Base-by-base conservation (phyloP, 2,888 invertebrate species). In the Ctena decussata region DNA sequence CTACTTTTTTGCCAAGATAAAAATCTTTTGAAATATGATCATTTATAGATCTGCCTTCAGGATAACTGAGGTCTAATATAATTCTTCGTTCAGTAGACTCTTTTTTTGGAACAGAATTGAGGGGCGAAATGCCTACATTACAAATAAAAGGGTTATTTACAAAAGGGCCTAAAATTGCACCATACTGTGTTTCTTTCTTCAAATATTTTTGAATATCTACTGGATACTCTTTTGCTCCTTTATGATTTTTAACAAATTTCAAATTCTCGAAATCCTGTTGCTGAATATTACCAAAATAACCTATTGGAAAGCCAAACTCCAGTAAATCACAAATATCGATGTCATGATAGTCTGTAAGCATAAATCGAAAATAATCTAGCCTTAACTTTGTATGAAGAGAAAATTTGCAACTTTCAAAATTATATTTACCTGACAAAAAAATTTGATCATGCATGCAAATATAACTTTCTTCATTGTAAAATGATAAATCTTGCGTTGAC, bases 61-160 rank as follows among this genome's bases (percentile, higher is more conserved):
- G 70, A 39, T 35, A 53, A 53, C 78, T 78, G 30, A 71, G 49
- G 12, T 78, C 78, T 21, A 78, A 21, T n/a, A 78, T 78, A n/a
- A 78, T 32, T 39, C 78, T 70, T 21, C 77, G 24, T 18, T 77
- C 69, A 27, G 32, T 27, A 32, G 44, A 21, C 5, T 30, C 44
- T 11, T n/a, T 27, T 27, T 77, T 77, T 6, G 44, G 41, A 21
- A 77, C 65, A 5, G 44, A 21, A 30, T 77, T 77, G 2, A 77
- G 30, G 11, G 77, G 77, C 1, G 77, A 77, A 41, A 77, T 44
- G n/a, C 41, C 21, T n/a, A 77, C 30, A n/a, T 32, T 32, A 18
- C 44, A 30, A 8, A 27, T 6, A 44, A 77, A 77, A 5, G 77
- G 65, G 37, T 27, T 41, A 30, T 24, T 41, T 12, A 3, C 44